Conservation (phyloP, 2,113 vertebrate species). For the Cichladusa arquata region DNA sequence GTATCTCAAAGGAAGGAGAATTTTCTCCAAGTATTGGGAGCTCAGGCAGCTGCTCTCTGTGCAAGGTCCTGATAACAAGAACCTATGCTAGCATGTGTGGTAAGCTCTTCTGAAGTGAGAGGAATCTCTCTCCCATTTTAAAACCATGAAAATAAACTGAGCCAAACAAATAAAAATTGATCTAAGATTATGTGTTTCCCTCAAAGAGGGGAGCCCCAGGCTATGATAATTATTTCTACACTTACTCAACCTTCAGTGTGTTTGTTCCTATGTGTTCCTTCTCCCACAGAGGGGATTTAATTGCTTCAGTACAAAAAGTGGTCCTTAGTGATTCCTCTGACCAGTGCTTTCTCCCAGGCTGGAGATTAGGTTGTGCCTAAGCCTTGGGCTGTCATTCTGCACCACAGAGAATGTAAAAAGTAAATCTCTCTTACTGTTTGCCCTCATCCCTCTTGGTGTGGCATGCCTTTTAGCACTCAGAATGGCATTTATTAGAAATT, state of each 20-base stretch:
- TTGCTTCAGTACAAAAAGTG: background rate
- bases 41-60: background rate
- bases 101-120: background rate
- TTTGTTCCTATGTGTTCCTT: background rate
- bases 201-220: background rate
- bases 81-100: background rate
- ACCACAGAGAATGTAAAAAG: background rate
- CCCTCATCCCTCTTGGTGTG: background rate
- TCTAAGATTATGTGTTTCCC: background rate
- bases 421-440: background rate
- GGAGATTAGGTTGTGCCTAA: background rate
- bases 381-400: background rate
- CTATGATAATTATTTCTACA: background rate
- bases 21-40: background rate
- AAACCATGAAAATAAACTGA: background rate
- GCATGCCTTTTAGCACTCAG: background rate
- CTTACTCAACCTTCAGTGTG: rapidly evolving
- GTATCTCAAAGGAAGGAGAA: background rate
- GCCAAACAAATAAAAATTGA: background rate
- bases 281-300: background rate
- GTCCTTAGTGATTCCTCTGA: background rate
- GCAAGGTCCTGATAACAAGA: background rate
- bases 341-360: background rate
- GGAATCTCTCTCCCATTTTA: background rate
- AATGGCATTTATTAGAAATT: background rate